These are phyloP conservation scores for Ligdia adustata DNA, from an alignment of 2,888 invertebrate species.

Conservation along the genomic window DNA sequence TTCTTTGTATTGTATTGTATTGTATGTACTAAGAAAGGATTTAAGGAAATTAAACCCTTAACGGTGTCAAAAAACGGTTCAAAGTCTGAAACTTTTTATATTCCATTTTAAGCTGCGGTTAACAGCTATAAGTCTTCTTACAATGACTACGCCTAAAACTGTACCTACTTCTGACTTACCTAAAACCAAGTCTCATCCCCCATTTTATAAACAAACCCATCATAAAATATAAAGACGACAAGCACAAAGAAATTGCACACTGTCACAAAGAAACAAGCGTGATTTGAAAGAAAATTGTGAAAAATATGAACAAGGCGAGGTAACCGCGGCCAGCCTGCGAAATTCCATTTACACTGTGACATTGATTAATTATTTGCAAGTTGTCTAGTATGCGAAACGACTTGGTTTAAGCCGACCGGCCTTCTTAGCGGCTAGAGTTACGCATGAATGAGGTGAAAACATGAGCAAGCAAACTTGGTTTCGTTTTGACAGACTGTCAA, in stretches of 20 bases:
- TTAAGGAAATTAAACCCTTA: too few species aligned
- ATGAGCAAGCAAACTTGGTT: neutral
- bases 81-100: too few species aligned
- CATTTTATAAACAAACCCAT: constrained; percentile 4
- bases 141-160: neutral
- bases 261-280: constrained; percentile 41
- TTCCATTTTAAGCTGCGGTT: too few species aligned
- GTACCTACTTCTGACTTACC: neutral
- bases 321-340: constrained; percentile 43
- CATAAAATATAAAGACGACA: constrained; percentile 12
- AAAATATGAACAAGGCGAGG: constrained; percentile 47
- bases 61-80: too few species aligned
- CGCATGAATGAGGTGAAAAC: too few species aligned
- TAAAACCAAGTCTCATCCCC: neutral
- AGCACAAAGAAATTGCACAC: constrained; percentile 30
- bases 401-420: neutral
- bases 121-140: too few species aligned
- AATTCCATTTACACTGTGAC: constrained; percentile 54
- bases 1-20: too few species aligned
- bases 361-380: constrained; percentile 55
- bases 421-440: too few species aligned
- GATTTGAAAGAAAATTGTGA: constrained; percentile 47
- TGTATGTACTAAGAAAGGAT: too few species aligned
- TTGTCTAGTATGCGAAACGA: neutral
- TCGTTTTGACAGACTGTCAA: neutral